phyloP scores from a whole-genome alignment of 2,888 invertebrate genomes.

The Rhagonycha fulva region DNA sequence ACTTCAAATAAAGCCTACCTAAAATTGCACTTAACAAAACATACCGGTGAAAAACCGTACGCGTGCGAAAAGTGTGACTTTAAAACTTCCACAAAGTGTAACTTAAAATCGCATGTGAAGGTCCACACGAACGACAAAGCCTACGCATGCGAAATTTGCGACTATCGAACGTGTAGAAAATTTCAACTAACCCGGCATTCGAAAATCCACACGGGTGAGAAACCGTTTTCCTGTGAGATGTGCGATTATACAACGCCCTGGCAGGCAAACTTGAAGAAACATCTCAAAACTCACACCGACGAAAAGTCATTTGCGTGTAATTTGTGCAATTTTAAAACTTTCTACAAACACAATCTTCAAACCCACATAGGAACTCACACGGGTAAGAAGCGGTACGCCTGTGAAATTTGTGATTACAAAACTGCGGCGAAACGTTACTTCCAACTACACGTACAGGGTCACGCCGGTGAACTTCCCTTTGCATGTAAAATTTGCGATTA shows the following conservation, averaged over 20 bases:
- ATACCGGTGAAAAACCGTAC: slow-evolving; percentile 3
- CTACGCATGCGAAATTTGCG: no score
- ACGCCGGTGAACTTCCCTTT: not conserved
- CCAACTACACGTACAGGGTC: not conserved
- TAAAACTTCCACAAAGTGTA: no score
- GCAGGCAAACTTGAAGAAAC: slow-evolving; percentile 41
- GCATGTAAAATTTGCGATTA: not conserved
- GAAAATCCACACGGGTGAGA: no score
- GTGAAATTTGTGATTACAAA: slow-evolving; percentile 44
- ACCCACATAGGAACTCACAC: no score
- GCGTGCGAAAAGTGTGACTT: slow-evolving; percentile 44
- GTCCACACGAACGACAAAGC: no score
- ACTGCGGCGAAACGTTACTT: not conserved
- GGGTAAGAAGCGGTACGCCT: slow-evolving; percentile 38
- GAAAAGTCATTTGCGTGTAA: no score
- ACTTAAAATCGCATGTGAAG: no score
- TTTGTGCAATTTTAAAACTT: not conserved
- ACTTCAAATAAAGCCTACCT: not conserved
- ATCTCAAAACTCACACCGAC: slow-evolving; percentile 43
- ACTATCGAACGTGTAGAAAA: no score
- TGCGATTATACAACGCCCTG: slow-evolving; percentile 32
- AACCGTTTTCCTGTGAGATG: slow-evolving; percentile 38
- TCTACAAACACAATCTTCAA: slow-evolving; percentile 5
- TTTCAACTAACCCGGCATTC: no score
- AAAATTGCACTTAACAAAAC: not conserved